Percentiles rank a stretch among this genome's conserved stretches.
Conservation (phyloP, 2,113 vertebrate genomes). For the Ovibos moschatus region DNA sequence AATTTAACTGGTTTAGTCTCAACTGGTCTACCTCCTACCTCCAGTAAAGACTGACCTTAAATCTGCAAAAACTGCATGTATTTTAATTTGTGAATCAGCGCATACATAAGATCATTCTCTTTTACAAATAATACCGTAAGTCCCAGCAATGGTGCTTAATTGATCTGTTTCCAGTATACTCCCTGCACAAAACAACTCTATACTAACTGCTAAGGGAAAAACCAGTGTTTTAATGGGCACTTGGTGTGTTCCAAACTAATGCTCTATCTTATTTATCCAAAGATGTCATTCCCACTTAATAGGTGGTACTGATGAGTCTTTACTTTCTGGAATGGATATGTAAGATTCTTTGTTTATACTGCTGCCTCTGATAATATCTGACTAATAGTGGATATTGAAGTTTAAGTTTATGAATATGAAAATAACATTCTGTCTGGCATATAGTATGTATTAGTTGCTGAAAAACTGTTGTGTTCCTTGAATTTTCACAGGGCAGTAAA, state of each 20-base stretch:
- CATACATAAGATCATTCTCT: background rate
- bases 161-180: background rate
- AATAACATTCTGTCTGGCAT: background rate
- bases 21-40: background rate
- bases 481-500: background rate
- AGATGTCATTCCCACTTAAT: background rate
- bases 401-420: background rate
- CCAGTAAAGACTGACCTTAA: background rate
- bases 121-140: background rate
- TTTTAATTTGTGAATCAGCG: conserved; percentile 27
- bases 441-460: background rate
- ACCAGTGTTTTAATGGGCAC: background rate
- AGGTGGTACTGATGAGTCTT: background rate
- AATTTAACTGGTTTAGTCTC: background rate
- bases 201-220: background rate
- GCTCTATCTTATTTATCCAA: background rate
- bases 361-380: background rate
- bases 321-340: background rate
- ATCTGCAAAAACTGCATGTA: background rate
- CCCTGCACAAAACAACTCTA: background rate
- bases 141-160: background rate
- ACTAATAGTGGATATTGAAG: background rate
- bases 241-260: background rate
- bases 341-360: background rate
- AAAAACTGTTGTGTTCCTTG: background rate